Base-by-base conservation (phyloP, 2,888 invertebrate genomes). In the Oscheius onirici region DNA sequence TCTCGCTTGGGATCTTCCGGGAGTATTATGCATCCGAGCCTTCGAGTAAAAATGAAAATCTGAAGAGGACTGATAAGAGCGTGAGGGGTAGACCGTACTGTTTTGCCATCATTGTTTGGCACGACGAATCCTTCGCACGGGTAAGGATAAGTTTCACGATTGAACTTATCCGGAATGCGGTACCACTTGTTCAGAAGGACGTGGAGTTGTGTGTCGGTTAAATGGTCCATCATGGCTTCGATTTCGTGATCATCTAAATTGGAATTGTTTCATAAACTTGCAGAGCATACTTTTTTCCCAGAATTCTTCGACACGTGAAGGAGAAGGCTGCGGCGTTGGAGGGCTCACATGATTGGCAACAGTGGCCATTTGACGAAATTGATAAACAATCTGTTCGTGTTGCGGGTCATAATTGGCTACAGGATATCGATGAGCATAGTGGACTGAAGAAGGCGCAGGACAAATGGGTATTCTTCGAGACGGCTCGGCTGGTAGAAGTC, bases 41-140 rank as follows among this genome's bases (percentile, higher is more conserved):
- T 17, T 3, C 63, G 63, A n/a, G 63, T 63, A 20, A 63, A 63
- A 17, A 63, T 24, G 26, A 63, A n/a, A 26, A 63, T 26, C 63
- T 63, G 34, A 11, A 63, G 22, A 11, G 15, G 22, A 26, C 6
- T 13, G 41, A 34, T 22, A 43, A 41, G 20, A 20, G n/a, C 15
- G 3, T 15, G 3, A 22, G 3, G 17, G 3, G 17, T 8, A 3
- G 11, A 57, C n/a, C 13, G 3, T 44, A 26, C 13, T 46, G 22
- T 40, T 34, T 6, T 44, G n/a, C 24, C 20, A 17, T 63, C 26
- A n/a, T 49, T n/a, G n/a, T 24, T 15, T 17, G 22, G 34, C 24
- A 51, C 49, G 1, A 63, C 46, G n/a, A 63, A 63, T 17, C 63
- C 63, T 17, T 49, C 63, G 17, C 63, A 63, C 1, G 49, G 46